Percentiles rank a stretch among this genome's conserved stretches.
These are phyloP conservation scores for Arizona elegans DNA, from an alignment of 2,113 vertebrate species.

Conservation along the genomic window DNA sequence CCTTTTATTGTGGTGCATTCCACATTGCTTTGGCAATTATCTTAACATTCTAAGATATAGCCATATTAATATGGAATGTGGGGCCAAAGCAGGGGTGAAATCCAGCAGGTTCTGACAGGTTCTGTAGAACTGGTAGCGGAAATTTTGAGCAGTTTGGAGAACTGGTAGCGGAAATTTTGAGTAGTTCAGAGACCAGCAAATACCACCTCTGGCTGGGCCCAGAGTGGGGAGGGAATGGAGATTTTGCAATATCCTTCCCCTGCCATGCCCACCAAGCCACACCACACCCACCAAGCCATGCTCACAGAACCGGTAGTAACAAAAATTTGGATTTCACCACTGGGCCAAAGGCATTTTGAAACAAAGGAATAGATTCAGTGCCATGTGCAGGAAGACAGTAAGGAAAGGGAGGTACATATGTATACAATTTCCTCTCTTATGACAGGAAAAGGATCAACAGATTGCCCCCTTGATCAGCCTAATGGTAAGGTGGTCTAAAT, in stretches of 20 bases:
- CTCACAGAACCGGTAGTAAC: too few species aligned
- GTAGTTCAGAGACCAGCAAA: too few species aligned
- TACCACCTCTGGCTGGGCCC: too few species aligned
- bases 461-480: background rate
- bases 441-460: background rate
- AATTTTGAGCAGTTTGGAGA: too few species aligned
- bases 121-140: too few species aligned
- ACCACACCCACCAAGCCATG: too few species aligned
- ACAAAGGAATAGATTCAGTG: background rate
- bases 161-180: too few species aligned
- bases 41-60: background rate
- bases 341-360: background rate
- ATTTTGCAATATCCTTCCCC: too few species aligned
- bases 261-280: too few species aligned
- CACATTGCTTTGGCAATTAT: background rate
- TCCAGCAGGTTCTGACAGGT: too few species aligned
- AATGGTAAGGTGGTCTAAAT: background rate
- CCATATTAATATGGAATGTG: background rate
- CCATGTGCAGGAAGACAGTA: background rate
- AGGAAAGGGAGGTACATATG: background rate
- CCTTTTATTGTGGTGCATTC: background rate
- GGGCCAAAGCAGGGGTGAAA: background rate
- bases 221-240: too few species aligned
- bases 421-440: background rate
- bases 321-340: too few species aligned